A percentile compares a stretch with the other conserved stretches of the same genome.
Evolutionary conservation across 1,140 invertebrate species (phyloP).

Genomic region (Calycopis cecrops): DNA sequence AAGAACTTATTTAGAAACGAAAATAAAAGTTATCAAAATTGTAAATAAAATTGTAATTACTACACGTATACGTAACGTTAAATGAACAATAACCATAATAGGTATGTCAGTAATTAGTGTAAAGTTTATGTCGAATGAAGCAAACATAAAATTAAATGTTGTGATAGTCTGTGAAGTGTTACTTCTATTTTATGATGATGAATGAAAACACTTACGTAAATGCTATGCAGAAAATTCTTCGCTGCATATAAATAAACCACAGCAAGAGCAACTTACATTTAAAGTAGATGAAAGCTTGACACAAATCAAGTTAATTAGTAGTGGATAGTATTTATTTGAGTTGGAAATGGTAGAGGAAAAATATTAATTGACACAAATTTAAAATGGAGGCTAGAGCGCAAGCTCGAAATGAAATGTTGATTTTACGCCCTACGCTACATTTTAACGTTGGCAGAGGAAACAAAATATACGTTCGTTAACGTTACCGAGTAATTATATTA

Average conservation of each 20-base stretch:
- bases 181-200: too few relatives aligned
- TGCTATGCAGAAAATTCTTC: constrained; percentile 1
- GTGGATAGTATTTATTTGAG: constrained; percentile 30
- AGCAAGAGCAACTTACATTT: background rate
- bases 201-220: background rate
- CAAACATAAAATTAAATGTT: too few relatives aligned
- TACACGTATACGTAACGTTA: too few relatives aligned
- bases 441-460: constrained; percentile 50
- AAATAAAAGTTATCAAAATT: too few relatives aligned
- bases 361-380: constrained; percentile 54
- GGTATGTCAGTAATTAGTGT: too few relatives aligned
- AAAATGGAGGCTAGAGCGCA: constrained; percentile 33
- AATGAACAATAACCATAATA: too few relatives aligned
- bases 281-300: constrained; percentile 18
- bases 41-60: too few relatives aligned
- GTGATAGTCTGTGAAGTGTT: too few relatives aligned
- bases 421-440: constrained; percentile 49
- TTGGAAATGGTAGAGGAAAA: constrained; percentile 28
- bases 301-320: constrained; percentile 28
- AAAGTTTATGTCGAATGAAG: too few relatives aligned
- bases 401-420: constrained; percentile 57
- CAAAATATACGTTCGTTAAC: constrained; percentile 66
- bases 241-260: constrained; percentile 2
- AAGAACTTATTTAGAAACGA: too few relatives aligned
- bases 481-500: constrained; percentile 57